A percentile compares a stretch with the other conserved stretches of the same genome.
Conservation (phyloP, 2,113 vertebrate genomes). For the Zapus hudsonius region DNA sequence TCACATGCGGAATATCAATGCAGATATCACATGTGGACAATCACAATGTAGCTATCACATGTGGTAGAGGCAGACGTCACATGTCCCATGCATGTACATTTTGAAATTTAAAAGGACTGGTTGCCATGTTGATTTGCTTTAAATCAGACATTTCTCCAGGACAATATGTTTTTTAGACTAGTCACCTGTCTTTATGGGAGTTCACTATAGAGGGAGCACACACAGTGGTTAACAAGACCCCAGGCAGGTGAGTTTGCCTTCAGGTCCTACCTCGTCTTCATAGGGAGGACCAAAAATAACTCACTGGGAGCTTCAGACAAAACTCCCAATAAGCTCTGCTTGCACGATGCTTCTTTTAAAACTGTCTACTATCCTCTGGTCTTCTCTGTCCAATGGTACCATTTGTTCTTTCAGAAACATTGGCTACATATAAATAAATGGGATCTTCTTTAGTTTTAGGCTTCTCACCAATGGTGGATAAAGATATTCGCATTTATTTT, state of each 20-base stretch:
- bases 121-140: background rate
- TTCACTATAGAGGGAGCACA: background rate
- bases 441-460: background rate
- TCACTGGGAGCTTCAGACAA: background rate
- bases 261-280: background rate
- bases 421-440: background rate
- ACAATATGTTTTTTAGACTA: slow-evolving; percentile 24
- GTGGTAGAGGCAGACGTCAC: too few relatives aligned
- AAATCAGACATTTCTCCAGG: background rate
- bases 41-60: too few relatives aligned
- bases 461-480: background rate
- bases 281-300: background rate
- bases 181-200: background rate
- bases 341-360: background rate
- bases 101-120: background rate
- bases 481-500: slow-evolving; percentile 18
- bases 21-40: too few relatives aligned
- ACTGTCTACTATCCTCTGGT: background rate
- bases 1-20: too few relatives aligned
- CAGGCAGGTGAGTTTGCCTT: background rate
- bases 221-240: background rate
- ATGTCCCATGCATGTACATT: background rate
- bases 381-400: background rate
- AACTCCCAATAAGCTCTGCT: background rate
- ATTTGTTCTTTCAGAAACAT: slow-evolving; percentile 36